phyloP scores from a whole-genome alignment of 2,888 invertebrate genomes.

The Cylloceria caligata region DNA sequence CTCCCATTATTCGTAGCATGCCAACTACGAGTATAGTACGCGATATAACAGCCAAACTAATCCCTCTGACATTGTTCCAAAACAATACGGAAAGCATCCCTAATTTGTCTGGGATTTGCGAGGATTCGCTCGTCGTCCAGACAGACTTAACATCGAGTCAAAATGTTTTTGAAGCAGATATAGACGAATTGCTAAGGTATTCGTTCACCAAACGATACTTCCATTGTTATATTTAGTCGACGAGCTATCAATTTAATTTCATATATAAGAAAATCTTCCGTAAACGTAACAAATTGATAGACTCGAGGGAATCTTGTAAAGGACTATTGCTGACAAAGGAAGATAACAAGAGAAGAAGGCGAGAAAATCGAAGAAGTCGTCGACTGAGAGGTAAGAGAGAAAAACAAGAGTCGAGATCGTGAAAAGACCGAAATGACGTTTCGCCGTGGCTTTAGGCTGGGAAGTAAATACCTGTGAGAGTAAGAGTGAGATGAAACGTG shows the following conservation, averaged over 20 bases:
- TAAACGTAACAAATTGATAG: neutral
- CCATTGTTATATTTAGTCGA: neutral
- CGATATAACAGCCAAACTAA: conserved; percentile 70
- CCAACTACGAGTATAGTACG: conserved; percentile 41
- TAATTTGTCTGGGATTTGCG: conserved; percentile 73
- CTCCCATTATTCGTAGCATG: conserved; percentile 45
- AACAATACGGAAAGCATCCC: conserved; percentile 75
- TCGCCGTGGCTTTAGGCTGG: conserved; percentile 21
- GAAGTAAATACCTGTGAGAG: conserved; percentile 45
- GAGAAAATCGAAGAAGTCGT: conserved; percentile 34
- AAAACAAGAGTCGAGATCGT: conserved; percentile 16
- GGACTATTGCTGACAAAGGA: conserved; percentile 19
- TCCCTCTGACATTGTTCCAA: conserved; percentile 79
- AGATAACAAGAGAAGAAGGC: conserved; percentile 20
- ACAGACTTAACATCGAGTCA: conserved; percentile 52
- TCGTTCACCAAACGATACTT: neutral
- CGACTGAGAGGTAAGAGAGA: neutral
- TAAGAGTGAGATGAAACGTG: conserved; percentile 54
- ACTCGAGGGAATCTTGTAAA: conserved; percentile 18
- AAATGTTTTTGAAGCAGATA: conserved; percentile 49
- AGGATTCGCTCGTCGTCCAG: conserved; percentile 51
- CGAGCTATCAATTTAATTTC: conserved; percentile 3
- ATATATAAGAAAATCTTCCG: neutral
- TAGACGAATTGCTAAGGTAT: conserved; percentile 22
- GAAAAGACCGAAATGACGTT: conserved; percentile 43